A percentile compares a stretch with the other conserved stretches of the same genome.
These are phyloP conservation scores for Euthynnus affinis DNA, from an alignment of 2,797 vertebrate species.

Conservation along the genomic window DNA sequence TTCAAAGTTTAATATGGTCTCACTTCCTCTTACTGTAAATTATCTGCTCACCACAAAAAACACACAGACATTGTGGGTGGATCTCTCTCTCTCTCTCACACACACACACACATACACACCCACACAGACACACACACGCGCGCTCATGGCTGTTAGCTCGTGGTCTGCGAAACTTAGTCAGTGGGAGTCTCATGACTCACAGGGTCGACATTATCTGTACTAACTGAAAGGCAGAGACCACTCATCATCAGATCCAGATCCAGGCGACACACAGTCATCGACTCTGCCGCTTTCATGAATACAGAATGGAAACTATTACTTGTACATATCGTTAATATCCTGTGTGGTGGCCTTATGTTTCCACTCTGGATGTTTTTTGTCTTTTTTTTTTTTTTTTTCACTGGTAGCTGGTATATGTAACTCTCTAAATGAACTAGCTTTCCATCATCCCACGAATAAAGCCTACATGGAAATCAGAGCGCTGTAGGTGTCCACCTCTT, in stretches of 20 bases:
- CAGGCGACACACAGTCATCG: slow-evolving; percentile 19
- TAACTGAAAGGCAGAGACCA: slow-evolving; percentile 29
- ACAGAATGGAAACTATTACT: slow-evolving; percentile 39
- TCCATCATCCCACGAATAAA: slow-evolving; percentile 22
- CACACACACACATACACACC: too few species aligned
- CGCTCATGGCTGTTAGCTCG: not conserved
- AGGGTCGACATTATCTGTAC: not conserved
- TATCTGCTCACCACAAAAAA: slow-evolving; percentile 46
- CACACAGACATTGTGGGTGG: slow-evolving; percentile 51
- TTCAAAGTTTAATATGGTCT: slow-evolving; percentile 1
- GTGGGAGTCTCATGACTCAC: slow-evolving; percentile 67
- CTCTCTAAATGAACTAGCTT: not conserved
- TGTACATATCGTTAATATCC: slow-evolving; percentile 2
- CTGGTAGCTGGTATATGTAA: not conserved
- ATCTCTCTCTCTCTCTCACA: too few species aligned
- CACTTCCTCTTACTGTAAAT: slow-evolving; percentile 43
- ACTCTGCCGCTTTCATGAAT: not conserved
- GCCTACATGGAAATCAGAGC: not conserved
- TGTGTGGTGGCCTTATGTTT: slow-evolving; percentile 2
- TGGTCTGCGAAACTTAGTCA: slow-evolving; percentile 45
- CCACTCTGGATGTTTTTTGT: not conserved
- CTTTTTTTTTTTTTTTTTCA: not conserved
- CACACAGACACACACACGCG: not conserved
- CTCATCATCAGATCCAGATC: slow-evolving; percentile 39
- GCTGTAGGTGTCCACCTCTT: not conserved